Evolutionary conservation across 2,888 invertebrate genomes (phyloP).

Genomic region (Pocota personata): DNA sequence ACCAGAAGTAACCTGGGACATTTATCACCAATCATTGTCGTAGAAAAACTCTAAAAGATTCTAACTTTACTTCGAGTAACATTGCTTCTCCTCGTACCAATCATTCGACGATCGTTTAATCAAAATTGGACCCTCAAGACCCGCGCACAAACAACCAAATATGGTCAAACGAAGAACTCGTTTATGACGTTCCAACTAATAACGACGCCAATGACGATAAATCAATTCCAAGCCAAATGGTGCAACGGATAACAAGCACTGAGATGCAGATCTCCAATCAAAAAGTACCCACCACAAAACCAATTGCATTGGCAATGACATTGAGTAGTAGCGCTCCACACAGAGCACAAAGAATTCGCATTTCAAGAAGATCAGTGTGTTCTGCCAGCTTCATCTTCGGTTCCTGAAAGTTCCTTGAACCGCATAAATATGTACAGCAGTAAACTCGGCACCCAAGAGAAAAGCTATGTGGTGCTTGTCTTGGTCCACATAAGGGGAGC

Average conservation of each 20-base stretch:
- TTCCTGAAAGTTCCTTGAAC: conserved; percentile 65
- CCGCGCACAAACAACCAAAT: conserved; percentile 30
- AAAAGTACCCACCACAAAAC: conserved; percentile 1
- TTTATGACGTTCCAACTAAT: conserved; percentile 21
- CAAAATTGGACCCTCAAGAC: conserved; percentile 58
- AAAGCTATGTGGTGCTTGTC: neutral
- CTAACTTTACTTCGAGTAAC: neutral
- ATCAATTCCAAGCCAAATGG: conserved; percentile 57
- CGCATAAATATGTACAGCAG: conserved; percentile 37
- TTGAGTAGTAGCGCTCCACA: conserved; percentile 64
- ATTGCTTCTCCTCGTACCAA: conserved; percentile 51
- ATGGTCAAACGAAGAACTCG: conserved; percentile 59
- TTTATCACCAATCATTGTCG: neutral
- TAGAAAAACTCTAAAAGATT: neutral
- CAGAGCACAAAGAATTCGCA: conserved; percentile 68
- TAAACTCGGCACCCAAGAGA: conserved; percentile 4
- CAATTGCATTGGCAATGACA: conserved; percentile 71
- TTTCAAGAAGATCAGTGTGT: conserved; percentile 59
- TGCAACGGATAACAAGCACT: conserved; percentile 52
- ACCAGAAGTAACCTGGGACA: neutral
- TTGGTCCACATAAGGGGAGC: conserved; percentile 47
- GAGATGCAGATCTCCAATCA: conserved; percentile 63
- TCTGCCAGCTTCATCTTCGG: conserved; percentile 57
- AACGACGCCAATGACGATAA: conserved; percentile 38
- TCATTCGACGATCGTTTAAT: conserved; percentile 54